phyloP scores from a whole-genome alignment of 2,888 invertebrate genomes.

The Mesochorus sp. region DNA sequence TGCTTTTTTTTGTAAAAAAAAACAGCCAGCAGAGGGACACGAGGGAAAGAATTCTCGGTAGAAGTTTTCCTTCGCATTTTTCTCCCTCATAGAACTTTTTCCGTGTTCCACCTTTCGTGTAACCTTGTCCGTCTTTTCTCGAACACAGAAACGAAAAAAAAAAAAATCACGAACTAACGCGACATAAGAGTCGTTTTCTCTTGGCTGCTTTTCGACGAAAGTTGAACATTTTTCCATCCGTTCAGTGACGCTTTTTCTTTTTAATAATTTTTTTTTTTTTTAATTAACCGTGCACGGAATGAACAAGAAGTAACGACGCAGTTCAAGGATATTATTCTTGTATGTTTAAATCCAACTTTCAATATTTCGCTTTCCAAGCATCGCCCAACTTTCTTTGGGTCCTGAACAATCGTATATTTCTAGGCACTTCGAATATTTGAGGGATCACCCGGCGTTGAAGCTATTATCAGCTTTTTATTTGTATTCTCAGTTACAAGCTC shows the following conservation, averaged over 20 bases:
- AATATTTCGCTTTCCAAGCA: constrained; percentile 5
- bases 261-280: neutral
- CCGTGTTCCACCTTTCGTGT: neutral
- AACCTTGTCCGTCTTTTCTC: constrained; percentile 12
- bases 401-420: constrained; percentile 32
- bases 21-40: too few species aligned
- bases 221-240: too few species aligned
- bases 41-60: constrained; percentile 4
- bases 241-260: too few species aligned
- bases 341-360: too few species aligned
- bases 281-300: too few species aligned
- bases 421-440: constrained; percentile 55
- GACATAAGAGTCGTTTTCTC: too few species aligned
- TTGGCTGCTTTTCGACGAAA: neutral
- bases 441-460: constrained; percentile 62
- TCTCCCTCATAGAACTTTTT: constrained; percentile 28
- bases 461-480: constrained; percentile 8
- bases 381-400: constrained; percentile 4
- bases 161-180: too few species aligned
- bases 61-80: too few species aligned
- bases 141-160: constrained; percentile 17
- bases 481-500: constrained; percentile 4
- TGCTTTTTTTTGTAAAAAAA: constrained; percentile 1
- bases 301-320: too few species aligned
- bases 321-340: too few species aligned